phyloP scores from a whole-genome alignment of 2,113 vertebrate genomes.

The Tor tambroides region DNA sequence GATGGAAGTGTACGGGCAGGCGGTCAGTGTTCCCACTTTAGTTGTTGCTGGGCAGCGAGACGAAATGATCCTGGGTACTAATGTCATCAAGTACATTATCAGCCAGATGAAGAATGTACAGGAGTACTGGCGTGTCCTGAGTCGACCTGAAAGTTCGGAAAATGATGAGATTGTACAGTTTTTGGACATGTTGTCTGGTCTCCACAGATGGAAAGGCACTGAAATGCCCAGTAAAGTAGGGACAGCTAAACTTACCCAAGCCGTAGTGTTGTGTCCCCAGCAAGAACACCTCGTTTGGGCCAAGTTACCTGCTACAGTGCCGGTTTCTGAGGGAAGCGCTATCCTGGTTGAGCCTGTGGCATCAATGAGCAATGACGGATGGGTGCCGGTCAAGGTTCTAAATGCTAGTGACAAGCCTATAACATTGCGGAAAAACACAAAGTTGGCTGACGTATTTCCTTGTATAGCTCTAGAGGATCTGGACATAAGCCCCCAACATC shows the following conservation, averaged over 20 bases:
- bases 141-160: not conserved
- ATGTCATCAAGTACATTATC: not conserved
- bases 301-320: not conserved
- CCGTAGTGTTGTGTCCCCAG: not conserved
- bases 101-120: not conserved
- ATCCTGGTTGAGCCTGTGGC: not conserved
- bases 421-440: not conserved
- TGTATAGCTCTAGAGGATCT: not conserved
- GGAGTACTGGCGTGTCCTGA: not conserved
- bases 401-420: not conserved
- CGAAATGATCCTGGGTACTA: slow-evolving; percentile 43
- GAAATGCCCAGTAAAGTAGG: not conserved
- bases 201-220: slow-evolving; percentile 20
- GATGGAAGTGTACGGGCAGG: slow-evolving; percentile 39
- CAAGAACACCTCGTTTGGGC: not conserved
- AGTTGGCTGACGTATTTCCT: not conserved
- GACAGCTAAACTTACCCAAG: not conserved
- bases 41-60: slow-evolving; percentile 39
- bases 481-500: not conserved
- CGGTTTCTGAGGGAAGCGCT: not conserved
- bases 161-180: not conserved
- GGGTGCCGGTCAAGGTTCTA: not conserved
- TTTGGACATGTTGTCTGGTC: not conserved
- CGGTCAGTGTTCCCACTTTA: slow-evolving; percentile 32
- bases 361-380: not conserved